Base-by-base conservation (phyloP, 2,113 vertebrate species). In the Genyomyrus donnyi region DNA sequence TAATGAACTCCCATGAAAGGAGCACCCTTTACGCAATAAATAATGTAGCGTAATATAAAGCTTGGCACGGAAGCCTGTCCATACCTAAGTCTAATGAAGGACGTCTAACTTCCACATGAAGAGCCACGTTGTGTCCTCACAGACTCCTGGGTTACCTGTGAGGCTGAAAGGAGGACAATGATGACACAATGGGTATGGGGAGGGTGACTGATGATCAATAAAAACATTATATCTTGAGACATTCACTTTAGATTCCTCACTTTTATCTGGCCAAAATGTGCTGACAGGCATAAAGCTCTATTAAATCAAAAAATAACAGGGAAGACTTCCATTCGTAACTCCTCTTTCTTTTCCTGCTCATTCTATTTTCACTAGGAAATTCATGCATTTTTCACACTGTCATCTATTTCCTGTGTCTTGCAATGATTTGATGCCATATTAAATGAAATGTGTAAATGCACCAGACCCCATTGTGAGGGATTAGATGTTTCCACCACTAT, bases 381-480 rank as follows among this genome's bases (percentile, higher is more conserved):
- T 93, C 93, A 92, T 95, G 93, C 91, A 93, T 92, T 39, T 62
- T 92, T 94, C 93, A 94, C 87, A 93, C 87, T 89, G 91, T 90
- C 91, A 91, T 93, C 66, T 94, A 91, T 90, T 94, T 27, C 90
- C 94, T 85, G 45, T 91, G 91, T 31, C 31, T 8, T 90, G 90
- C 39, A 90, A 91, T 24, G 91, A 91, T 90, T 80, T 9, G 0
- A 90, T 94, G 92, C 93, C 92, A 85, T 93, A 49, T 90, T 93
- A 93, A 93, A 84, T 86, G 88, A 94, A 94, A 94, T 90, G 0
- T 0, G 0, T n/a, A 90, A 92, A 90, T 84, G 90, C 93, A 90
- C 89, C 89, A 17, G 91, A 31, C 35, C 88, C 91, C 52, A 89
- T 66, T 92, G 90, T 91, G 19, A 92, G 91, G 90, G 91, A 92